Conservation (phyloP, 2,797 vertebrate species). For the Falco peregrinus region DNA sequence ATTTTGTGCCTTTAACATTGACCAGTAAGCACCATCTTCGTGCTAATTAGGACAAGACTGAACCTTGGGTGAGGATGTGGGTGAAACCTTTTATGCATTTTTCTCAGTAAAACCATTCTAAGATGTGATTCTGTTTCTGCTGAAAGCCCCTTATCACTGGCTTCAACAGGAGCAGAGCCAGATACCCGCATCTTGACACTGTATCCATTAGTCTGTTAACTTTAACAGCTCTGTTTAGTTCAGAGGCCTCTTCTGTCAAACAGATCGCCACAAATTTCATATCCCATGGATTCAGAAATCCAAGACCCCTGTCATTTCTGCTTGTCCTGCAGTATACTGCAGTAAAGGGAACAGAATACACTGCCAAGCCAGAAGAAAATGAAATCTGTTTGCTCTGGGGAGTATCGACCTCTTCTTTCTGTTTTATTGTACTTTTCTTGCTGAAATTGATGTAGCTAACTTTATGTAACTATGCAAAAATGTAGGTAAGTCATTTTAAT, state of each 20-base stretch:
- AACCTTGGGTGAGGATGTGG: conserved; percentile 22
- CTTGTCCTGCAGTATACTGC: neutral
- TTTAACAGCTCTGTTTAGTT: conserved; percentile 5
- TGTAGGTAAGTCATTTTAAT: conserved; percentile 1
- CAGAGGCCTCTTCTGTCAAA: neutral
- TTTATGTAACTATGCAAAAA: conserved; percentile 47
- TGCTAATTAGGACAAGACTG: neutral
- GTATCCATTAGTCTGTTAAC: neutral
- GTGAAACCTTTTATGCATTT: conserved; percentile 21
- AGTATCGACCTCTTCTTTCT: conserved; percentile 12
- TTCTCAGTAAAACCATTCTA: neutral
- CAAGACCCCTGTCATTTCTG: neutral
- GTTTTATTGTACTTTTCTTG: conserved; percentile 33
- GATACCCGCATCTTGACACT: neutral
- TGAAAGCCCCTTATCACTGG: conserved; percentile 4
- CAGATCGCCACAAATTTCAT: neutral
- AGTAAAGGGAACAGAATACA: neutral
- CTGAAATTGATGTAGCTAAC: neutral
- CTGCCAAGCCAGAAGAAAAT: neutral
- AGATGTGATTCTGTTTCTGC: conserved; percentile 13
- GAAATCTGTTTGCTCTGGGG: neutral
- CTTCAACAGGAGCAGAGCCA: neutral
- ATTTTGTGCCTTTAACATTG: neutral
- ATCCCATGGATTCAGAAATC: conserved; percentile 11
- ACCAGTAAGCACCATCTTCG: neutral